A percentile compares a stretch with the other conserved stretches of the same genome.
Evolutionary conservation across 1,140 invertebrate genomes (phyloP).

Genomic region (Neoseiulus cucumeris): DNA sequence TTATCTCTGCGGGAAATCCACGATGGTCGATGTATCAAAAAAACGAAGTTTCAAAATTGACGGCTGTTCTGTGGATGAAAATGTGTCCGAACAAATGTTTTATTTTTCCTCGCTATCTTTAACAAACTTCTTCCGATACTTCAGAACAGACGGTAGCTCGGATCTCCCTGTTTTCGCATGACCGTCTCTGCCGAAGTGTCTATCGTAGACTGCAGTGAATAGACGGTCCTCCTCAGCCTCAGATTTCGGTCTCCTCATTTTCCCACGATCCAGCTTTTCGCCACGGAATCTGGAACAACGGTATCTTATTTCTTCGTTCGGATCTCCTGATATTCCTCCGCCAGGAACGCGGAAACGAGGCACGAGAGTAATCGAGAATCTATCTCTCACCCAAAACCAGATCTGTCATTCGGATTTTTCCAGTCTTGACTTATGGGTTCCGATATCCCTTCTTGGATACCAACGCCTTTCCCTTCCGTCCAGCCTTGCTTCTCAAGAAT

Average conservation of each 20-base stretch:
- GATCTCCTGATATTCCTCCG: no score
- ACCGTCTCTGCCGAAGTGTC: not conserved
- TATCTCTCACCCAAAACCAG: slow-evolving; percentile 19
- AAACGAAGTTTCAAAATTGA: no score
- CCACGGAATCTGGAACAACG: slow-evolving; percentile 16
- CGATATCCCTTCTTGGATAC: slow-evolving; percentile 22
- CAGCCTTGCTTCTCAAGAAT: slow-evolving; percentile 37
- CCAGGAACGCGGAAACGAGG: no score
- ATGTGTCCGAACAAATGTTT: no score
- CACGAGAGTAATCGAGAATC: no score
- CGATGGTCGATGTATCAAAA: no score
- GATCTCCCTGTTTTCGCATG: not conserved
- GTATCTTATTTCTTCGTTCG: no score
- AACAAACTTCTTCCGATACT: not conserved
- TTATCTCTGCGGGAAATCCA: no score
- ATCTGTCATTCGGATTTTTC: slow-evolving; percentile 18
- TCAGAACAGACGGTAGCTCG: not conserved
- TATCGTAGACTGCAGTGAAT: not conserved
- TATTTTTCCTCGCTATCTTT: not conserved
- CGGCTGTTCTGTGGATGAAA: no score
- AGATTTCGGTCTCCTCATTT: not conserved
- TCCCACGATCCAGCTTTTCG: slow-evolving; percentile 13
- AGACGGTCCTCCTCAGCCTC: not conserved
- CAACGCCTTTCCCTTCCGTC: slow-evolving; percentile 35
- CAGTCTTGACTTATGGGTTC: slow-evolving; percentile 23